Evolutionary conservation across 1,140 invertebrate genomes (phyloP), one percentile per base, ranked within the genome.

Genomic region (Cherax quadricarinatus): DNA sequence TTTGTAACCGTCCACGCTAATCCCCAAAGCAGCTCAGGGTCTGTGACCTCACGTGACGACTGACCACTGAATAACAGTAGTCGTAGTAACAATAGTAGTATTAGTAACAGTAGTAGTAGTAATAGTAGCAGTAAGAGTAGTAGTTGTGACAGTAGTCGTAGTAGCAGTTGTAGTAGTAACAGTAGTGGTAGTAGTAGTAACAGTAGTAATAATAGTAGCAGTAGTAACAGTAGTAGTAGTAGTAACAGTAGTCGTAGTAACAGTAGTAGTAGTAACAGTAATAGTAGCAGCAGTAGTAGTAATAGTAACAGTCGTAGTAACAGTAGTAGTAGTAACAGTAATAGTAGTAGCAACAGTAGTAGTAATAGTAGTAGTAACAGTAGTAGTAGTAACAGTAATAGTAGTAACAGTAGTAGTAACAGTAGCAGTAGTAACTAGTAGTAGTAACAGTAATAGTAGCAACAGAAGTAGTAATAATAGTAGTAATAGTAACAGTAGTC

Each of bases 221-320:
- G 70, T 75, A 75, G 70, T 75, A 75, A 7, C 30, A 75, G 70
- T 73, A 73, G 70, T 73, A 75, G 12, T 75, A 75, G 70, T 75
- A 75, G 70, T 75, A 75, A 7, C 1, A 75, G 70, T 75, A 75
- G 12, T 75, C 4, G 70, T 75, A 75, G 70, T 75, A 14, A 7
- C 10, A 75, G 5, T 75, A 14, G 70, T 75, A 14, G 70, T 75
- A 75, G 70, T 10, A 14, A 7, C 10, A 14, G 70, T 75, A 14
- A 0, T 75, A 14, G 6, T 75, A 14, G 70, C 10, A 14, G 70
- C 30, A 14, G 70, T 75, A 70, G 66, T 70, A 70, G 66, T 70
- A 70, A 3, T 70, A 70, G 66, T 70, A 41, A 41, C 2, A 41
- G 30, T n/a, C 1, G 30, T 41, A 41, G 30, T 1, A 2, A 41